Base-by-base conservation (phyloP, 1,140 invertebrate species). In the Lepidurus arcticus region DNA sequence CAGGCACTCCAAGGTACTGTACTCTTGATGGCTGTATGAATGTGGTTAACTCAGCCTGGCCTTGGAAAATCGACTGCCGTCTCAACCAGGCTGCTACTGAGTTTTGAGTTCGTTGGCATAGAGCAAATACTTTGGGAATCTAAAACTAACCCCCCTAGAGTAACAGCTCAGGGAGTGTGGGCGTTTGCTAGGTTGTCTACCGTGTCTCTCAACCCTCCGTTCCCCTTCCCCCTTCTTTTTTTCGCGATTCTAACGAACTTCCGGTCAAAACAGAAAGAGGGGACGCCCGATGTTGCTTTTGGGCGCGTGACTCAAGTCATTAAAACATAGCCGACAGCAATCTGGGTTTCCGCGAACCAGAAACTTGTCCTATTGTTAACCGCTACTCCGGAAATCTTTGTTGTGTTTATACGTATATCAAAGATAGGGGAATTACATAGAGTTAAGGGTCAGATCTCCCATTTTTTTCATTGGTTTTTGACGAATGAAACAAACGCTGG, bases 241-340 rank as follows among this genome's bases (percentile, higher is more conserved):
- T 65, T 21, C 34, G 34, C 34, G 4, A 34, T 65, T 65, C 53
- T 65, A 65, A 65, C 16, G 16, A 65, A 65, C 53, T 10, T 65
- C 53, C 53, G 53, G 53, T 65, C 53, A 65, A 65, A 65, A 65
- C 21, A 9, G 53, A 7, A 65, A n/a, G 21, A 21, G 8, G 53
- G 53, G 53, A 65, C 53, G 16, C 16, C 53, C 16, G 53, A 21
- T 21, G 53, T 65, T 65, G 16, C 16, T 21, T 21, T 21, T 13
- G 53, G 16, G 53, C 53, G 53, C 53, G 53, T 65, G 53, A 65
- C 53, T 65, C 53, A 65, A 65, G 16, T 65, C 53, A 65, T 65
- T 65, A 65, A 65, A 65, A 16, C 53, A 65, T 16, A 13, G 53
- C 53, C 53, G 16, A 16, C 16, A 21, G 53, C 53, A n/a, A 13